Base-by-base conservation (phyloP, 1,140 invertebrate genomes). In the Holcopasites calliopsidis region DNA sequence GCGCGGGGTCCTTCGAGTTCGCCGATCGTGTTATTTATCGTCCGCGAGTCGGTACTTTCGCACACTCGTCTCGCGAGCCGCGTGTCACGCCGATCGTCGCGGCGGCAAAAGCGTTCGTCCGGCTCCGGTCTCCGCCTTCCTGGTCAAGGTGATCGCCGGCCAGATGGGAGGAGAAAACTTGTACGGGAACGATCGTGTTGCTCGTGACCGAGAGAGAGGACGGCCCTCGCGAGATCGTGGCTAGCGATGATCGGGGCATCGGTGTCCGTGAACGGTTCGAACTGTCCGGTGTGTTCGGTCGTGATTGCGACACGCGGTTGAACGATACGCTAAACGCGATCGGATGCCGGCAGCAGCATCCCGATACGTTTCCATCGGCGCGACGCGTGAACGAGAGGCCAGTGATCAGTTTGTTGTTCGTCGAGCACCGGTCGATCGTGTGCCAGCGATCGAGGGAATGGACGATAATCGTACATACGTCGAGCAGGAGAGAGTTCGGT, bases 91-190 rank as follows among this genome's bases (percentile, higher is more conserved):
- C 35, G 57, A 40, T 60, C 57, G 57, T 52, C 50, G 23, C 5
- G 21, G 23, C n/a, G n/a, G n/a, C n/a, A n/a, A n/a, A n/a, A n/a
- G 1, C 5, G 10, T 54, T 2, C 52, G n/a, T 1, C 18, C 54
- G 18, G 38, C 16, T 31, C 23, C 26, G 28, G 61, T 54, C 71
- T 16, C 0, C 23, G 6, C 42, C 57, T 57, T 49, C 18, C 78
- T 80, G 80, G 79, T 82, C 80, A 82, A 82, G 80, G 80, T 82
- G 80, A 82, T 70, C 80, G 65, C 72, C 33, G 80, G 57, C 57
- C 40, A 52, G 58, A 60, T 64, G 58, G 60, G 78, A 72, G 79
- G 52, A 73, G 72, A 77, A 40, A 26, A 52, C 28, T 62, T 33
- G 35, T 52, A 64, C 52, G 73, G 69, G 44, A 47, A n/a, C 60